Percentiles rank a stretch among this genome's conserved stretches.
Conservation (phyloP, 2,113 vertebrate species). For the Chamaetylas fuelleborni region DNA sequence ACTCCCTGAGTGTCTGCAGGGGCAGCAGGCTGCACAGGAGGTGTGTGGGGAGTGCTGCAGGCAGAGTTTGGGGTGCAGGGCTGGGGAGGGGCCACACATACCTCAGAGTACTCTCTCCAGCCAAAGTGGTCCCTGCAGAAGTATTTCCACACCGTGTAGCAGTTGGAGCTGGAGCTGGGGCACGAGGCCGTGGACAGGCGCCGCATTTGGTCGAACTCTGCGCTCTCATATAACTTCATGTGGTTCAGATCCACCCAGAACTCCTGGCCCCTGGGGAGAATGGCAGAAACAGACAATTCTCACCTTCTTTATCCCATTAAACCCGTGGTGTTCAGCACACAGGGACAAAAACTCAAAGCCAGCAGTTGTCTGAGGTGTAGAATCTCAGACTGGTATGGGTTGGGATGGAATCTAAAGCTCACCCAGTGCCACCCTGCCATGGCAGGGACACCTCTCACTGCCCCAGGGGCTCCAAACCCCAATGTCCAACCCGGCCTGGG, state of each 20-base stretch:
- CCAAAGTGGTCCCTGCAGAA: conserved; percentile 99
- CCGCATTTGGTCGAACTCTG: conserved; percentile 91
- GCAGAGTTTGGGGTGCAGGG: no score
- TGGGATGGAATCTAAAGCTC: background rate
- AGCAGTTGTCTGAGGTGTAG: background rate
- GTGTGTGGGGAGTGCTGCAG: accelerated
- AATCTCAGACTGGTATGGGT: background rate
- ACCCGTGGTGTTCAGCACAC: background rate
- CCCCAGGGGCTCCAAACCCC: background rate
- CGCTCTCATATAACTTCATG: conserved; percentile 86
- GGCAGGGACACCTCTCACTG: background rate
- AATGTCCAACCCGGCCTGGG: background rate
- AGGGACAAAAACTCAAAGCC: background rate
- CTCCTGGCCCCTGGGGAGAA: conserved; percentile 82
- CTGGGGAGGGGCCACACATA: conserved; percentile 31
- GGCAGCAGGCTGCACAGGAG: background rate
- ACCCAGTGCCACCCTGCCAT: background rate
- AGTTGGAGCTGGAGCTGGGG: conserved; percentile 79
- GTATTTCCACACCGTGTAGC: conserved; percentile 94
- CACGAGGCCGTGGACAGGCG: conserved; percentile 86
- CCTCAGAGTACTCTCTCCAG: conserved; percentile 99
- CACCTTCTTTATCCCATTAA: background rate
- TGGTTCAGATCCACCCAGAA: conserved; percentile 89
- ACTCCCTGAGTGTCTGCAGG: accelerated
- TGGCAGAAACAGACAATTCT: background rate